Evolutionary conservation across 1,140 invertebrate species (phyloP), one percentile per base, ranked within the genome.

Genomic region (Tenebrio molitor): DNA sequence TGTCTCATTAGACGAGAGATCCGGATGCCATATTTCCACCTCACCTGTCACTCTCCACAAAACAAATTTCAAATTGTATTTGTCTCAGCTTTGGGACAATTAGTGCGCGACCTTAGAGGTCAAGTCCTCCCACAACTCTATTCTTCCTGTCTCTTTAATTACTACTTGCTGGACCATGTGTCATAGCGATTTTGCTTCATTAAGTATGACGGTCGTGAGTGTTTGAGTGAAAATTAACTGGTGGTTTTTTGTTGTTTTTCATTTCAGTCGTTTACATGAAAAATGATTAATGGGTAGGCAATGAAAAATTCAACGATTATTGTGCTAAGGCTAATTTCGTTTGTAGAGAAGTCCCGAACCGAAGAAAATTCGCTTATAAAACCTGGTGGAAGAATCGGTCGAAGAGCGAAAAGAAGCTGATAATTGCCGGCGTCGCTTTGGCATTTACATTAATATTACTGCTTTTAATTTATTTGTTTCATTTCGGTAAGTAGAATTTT

Each of bases 261-360:
- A n/a, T 12, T 58, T 5, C 6, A 23, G 46, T 8, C 23, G 17
- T 53, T 10, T 15, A 2, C 23, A n/a, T 50, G 23, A 23, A 66
- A 66, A 66, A 66, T 66, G 64, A 66, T 12, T 19, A 66, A 66
- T 66, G 64, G 64, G 64, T 66, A 44, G 6, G 36, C 7, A n/a
- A 15, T 44, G n/a, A 41, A 25, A 25, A 12, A 23, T 66, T n/a
- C 5, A n/a, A 62, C 15, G 23, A 42, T 66, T 66, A 44, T 58
- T 50, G 14, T 58, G 50, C 19, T 58, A 58, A 29, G 23, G 50
- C n/a, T 58, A 58, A 58, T 58, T 58, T n/a, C 25, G 29, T 58
- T 58, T 58, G 21, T 29, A 58, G 50, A 29, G 50, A 25, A 25
- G 23, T 58, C 7, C 50, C 50, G 23, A 15, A 15, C 21, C 10